These are phyloP conservation scores for Tipula lateralis DNA, from an alignment of 2,888 invertebrate species.

Conservation along the genomic window DNA sequence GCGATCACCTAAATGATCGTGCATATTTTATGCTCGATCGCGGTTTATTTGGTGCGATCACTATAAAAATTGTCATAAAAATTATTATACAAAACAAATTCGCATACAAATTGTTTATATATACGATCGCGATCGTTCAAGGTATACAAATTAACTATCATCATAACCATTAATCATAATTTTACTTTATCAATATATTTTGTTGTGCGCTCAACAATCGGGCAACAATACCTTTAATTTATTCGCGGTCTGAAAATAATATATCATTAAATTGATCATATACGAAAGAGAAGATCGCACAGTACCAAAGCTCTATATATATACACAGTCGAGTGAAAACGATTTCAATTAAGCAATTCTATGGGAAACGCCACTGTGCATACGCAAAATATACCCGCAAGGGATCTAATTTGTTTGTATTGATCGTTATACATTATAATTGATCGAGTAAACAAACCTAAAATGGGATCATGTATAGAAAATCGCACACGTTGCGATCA, in stretches of 20 bases:
- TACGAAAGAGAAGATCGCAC: background rate
- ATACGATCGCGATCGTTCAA: background rate
- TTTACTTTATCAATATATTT: slow-evolving; percentile 25
- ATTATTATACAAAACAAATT: background rate
- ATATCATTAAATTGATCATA: slow-evolving; percentile 1
- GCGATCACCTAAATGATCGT: background rate
- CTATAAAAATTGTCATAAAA: background rate
- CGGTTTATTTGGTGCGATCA: background rate
- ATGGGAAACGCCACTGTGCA: background rate
- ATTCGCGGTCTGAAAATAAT: slow-evolving; percentile 4
- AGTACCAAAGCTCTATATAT: background rate
- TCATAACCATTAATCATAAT: slow-evolving; percentile 28
- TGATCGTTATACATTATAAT: background rate
- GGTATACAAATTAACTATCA: slow-evolving; percentile 21
- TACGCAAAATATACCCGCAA: background rate
- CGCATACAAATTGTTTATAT: background rate
- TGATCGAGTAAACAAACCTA: background rate
- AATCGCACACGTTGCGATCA: slow-evolving; percentile 1
- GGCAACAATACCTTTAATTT: background rate
- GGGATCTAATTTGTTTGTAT: background rate
- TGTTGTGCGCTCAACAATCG: background rate
- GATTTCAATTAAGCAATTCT: slow-evolving; percentile 14
- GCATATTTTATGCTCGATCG: background rate
- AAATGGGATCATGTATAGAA: background rate
- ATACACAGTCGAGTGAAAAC: background rate